These are phyloP conservation scores for Drymodes brunneopygia DNA, from an alignment of 2,113 vertebrate species.

Conservation along the genomic window DNA sequence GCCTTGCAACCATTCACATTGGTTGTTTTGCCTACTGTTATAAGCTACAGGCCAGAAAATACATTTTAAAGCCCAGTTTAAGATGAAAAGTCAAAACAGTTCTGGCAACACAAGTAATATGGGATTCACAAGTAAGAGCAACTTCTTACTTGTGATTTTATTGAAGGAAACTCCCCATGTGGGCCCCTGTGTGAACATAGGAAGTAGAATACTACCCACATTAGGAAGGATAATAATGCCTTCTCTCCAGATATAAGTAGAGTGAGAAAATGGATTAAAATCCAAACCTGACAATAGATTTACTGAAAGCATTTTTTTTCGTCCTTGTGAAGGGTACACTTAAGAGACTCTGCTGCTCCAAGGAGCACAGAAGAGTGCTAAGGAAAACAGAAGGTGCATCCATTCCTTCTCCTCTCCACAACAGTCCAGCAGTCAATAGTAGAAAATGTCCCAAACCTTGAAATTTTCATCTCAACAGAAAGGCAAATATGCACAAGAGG, in stretches of 20 bases:
- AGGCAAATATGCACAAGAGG: not conserved
- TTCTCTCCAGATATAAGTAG: not conserved
- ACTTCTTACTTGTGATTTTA: not conserved
- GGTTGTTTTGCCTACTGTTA: not conserved
- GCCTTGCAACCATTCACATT: not conserved
- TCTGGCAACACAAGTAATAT: not conserved
- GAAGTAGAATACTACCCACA: not conserved
- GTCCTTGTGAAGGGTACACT: rapidly evolving
- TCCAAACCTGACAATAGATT: not conserved
- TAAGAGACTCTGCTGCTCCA: not conserved
- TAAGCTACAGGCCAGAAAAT: not conserved
- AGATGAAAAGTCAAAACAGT: not conserved
- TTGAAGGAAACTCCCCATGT: not conserved
- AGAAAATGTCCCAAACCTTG: not conserved
- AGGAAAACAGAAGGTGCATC: not conserved
- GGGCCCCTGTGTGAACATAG: no score
- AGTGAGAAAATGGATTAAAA: not conserved
- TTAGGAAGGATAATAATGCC: not conserved
- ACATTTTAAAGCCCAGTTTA: not conserved
- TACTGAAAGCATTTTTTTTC: not conserved
- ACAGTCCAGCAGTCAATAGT: not conserved
- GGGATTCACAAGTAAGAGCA: not conserved
- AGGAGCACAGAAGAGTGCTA: not conserved
- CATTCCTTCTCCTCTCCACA: not conserved
- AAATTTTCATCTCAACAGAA: not conserved